phyloP scores from a whole-genome alignment of 2,113 vertebrate species.

The Lepus europaeus region DNA sequence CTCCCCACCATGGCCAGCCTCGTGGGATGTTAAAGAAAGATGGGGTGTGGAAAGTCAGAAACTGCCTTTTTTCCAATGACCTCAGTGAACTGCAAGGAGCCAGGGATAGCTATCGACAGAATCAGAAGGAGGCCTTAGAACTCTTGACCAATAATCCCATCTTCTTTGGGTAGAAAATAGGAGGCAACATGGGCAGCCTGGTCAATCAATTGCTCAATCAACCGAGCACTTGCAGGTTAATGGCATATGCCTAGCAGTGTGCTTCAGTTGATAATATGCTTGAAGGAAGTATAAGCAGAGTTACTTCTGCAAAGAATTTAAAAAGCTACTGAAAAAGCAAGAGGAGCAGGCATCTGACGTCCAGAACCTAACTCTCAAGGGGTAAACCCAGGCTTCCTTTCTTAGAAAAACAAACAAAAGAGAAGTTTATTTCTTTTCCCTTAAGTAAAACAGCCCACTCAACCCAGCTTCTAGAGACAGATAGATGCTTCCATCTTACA shows the following conservation, averaged over 20 bases:
- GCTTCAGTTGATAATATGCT: not conserved
- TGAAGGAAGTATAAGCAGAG: not conserved
- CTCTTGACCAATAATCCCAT: not conserved
- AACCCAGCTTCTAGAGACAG: not conserved
- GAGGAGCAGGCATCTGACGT: not conserved
- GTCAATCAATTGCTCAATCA: not conserved
- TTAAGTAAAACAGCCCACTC: not conserved
- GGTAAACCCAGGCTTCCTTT: not conserved
- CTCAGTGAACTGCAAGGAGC: not conserved
- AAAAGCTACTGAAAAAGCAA: conserved; percentile 4
- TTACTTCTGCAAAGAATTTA: not conserved
- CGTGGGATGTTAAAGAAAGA: not conserved
- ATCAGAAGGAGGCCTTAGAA: not conserved
- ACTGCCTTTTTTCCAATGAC: not conserved
- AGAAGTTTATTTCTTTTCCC: not conserved
- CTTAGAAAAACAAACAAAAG: conserved; percentile 17
- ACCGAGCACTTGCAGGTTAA: not conserved
- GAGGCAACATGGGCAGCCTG: not conserved
- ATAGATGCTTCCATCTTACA: not conserved
- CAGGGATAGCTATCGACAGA: not conserved
- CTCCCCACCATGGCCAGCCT: not conserved
- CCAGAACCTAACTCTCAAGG: not conserved
- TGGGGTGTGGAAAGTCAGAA: not conserved
- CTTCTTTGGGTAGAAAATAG: not conserved
- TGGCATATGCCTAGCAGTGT: not conserved